phyloP scores from a whole-genome alignment of 2,888 invertebrate species.

The Drosophila tanythrix region DNA sequence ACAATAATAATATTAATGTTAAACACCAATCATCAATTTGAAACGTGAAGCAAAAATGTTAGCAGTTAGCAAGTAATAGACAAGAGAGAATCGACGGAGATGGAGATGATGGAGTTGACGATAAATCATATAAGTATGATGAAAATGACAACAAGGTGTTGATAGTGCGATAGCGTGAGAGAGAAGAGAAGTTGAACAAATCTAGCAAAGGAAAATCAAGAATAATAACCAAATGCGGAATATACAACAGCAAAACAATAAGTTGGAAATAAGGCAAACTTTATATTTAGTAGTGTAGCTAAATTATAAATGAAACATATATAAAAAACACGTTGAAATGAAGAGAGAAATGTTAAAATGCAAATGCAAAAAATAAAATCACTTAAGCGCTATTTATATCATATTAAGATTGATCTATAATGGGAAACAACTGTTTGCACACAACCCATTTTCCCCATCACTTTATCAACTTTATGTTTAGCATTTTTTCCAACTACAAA shows the following conservation, averaged over 20 bases:
- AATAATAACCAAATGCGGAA: slow-evolving; percentile 65
- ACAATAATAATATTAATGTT: slow-evolving; percentile 5
- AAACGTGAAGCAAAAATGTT: slow-evolving; percentile 19
- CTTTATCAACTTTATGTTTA: slow-evolving; percentile 34
- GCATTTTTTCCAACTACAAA: slow-evolving; percentile 26
- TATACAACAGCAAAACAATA: slow-evolving; percentile 72
- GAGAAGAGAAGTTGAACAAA: slow-evolving; percentile 20
- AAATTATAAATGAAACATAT: slow-evolving; percentile 48
- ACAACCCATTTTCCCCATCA: not conserved
- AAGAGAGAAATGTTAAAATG: slow-evolving; percentile 40
- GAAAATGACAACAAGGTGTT: slow-evolving; percentile 17
- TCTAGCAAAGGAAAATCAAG: slow-evolving; percentile 29
- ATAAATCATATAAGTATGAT: slow-evolving; percentile 14
- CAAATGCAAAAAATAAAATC: slow-evolving; percentile 48
- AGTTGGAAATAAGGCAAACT: slow-evolving; percentile 70
- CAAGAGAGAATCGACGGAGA: not conserved
- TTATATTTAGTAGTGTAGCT: slow-evolving; percentile 65
- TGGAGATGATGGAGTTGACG: slow-evolving; percentile 6
- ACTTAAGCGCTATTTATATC: slow-evolving; percentile 68
- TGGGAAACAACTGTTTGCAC: slow-evolving; percentile 39
- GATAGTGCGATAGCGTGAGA: slow-evolving; percentile 20
- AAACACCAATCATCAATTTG: not conserved
- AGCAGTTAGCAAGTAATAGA: slow-evolving; percentile 27
- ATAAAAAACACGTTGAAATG: slow-evolving; percentile 15
- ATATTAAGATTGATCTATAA: slow-evolving; percentile 54